Base-by-base conservation (phyloP, 2,888 invertebrate genomes). In the Calliphora vomitoria region DNA sequence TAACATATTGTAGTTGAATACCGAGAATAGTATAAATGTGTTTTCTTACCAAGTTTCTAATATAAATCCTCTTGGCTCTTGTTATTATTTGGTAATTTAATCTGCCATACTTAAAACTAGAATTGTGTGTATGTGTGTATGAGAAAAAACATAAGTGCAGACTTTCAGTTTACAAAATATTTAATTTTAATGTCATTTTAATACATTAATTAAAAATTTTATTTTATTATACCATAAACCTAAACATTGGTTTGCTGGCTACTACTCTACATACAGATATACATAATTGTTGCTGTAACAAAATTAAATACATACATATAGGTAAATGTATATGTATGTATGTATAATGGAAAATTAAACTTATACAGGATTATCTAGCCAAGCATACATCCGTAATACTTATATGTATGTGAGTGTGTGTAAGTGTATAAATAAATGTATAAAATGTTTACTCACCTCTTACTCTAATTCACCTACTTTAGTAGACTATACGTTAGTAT, bases 171-270 rank as follows among this genome's bases (percentile, higher is more conserved):
- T 78, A 72, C 60, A 41, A 76, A 82, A 82, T 68, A 66, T 60
- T 75, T 47, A 75, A 80, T 80, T 86, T 76, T 83, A 83, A 55
- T 83, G 69, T 18, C 62, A 83, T 76, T 76, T 82, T 53, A 75
- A 82, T 82, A 75, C 11, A 68, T 50, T 82, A 66, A 68, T 75
- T 60, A 47, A 68, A 82, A 35, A 38, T 81, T 55, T 18, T 64
- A 55, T 66, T 47, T 68, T 62, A 53, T 69, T 76, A 71, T 15
- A 69, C 13, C 44, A 60, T 53, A 69, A 69, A 44, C 25, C 41
- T 38, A 62, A 50, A 72, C 4, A 31, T 60, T 69, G 69, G 31
- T 18, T n/a, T 53, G 53, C 10, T 15, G 0, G 38, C 68, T 66
- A 13, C 18, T 66, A 5, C 13, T 5, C n/a, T 62, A 15, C 1